Evolutionary conservation across 2,113 vertebrate species (phyloP).

Genomic region (Cepphus grylle): DNA sequence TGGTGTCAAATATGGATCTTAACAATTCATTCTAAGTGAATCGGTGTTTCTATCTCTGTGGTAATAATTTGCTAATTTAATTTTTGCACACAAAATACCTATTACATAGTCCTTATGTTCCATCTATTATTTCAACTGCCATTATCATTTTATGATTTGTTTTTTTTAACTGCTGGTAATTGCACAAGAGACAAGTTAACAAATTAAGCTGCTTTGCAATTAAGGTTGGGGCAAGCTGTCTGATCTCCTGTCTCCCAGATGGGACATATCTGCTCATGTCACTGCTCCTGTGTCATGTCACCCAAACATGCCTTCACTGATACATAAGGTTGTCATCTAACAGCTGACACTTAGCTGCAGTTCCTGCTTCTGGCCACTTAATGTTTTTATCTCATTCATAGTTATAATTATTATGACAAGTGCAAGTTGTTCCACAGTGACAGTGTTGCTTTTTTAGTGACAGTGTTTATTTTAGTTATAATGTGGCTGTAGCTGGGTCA

Average conservation of each 20-base stretch:
- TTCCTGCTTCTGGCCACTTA: constrained; percentile 6
- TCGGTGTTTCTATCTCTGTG: neutral
- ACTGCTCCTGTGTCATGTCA: neutral
- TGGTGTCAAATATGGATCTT: neutral
- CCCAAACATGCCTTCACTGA: neutral
- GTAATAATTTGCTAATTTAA: neutral
- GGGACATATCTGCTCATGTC: neutral
- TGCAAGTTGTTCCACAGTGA: neutral
- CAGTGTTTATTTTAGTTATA: neutral
- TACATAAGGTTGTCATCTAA: neutral
- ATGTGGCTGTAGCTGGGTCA: neutral
- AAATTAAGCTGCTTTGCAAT: neutral
- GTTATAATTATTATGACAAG: constrained; percentile 45
- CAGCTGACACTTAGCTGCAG: constrained; percentile 29
- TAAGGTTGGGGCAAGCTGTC: neutral
- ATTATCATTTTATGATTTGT: neutral
- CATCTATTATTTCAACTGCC: neutral
- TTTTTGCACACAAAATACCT: neutral
- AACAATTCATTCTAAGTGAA: neutral
- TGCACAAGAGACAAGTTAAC: neutral
- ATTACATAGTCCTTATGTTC: neutral
- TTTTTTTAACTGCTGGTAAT: neutral
- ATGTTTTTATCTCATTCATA: constrained; percentile 25
- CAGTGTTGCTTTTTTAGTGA: neutral
- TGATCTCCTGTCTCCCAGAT: neutral